Evolutionary conservation across 2,797 vertebrate species (phyloP), one percentile per base, ranked within the genome.

Genomic region (Lepilemur septentrionalis): DNA sequence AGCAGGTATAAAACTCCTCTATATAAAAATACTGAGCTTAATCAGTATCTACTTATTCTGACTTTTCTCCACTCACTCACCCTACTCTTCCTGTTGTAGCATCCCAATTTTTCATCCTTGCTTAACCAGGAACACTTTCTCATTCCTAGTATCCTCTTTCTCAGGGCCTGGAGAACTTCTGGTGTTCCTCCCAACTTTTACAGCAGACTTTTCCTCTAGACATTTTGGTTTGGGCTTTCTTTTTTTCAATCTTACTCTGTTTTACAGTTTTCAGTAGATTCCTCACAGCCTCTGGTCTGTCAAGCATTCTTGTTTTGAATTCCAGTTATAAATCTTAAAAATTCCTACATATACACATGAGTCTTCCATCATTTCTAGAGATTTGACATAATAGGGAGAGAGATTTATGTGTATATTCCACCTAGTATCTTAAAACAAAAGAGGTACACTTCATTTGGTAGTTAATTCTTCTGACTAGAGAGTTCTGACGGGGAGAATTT

Each of bases 1-100:
- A 94, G 87, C 73, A 97, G 95, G 94, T 96, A 93, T 93, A 96
- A 96, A 96, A 96, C 89, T 91, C 67, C 50, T 95, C 43, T 90
- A 48, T 88, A 43, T 91, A 93, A 90, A 97, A 81, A 93, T 38
- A 38, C 38, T 38, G 38, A 9, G 12, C 50, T 88, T 93, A 89
- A 48, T 46, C 38, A 89, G 55, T 89, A 80, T 85, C 28, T 73
- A 28, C 30, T 75, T 87, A 61, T 30, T 83, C 48, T 92, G 22
- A 57, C 46, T 92, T 91, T 35, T 89, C n/a, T 78, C 63, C 25
- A 73, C 8, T 78, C 23, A 92, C 32, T 41, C 28, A 85, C 5
- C 7, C 28, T 93, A 18, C 43, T 82, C 15, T 48, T 85, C 28
- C 25, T 43, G 15, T 1, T 83, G 35, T 38, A 94, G 75, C 14